phyloP scores from a whole-genome alignment of 2,113 vertebrate genomes.

The Eulemur macaco region DNA sequence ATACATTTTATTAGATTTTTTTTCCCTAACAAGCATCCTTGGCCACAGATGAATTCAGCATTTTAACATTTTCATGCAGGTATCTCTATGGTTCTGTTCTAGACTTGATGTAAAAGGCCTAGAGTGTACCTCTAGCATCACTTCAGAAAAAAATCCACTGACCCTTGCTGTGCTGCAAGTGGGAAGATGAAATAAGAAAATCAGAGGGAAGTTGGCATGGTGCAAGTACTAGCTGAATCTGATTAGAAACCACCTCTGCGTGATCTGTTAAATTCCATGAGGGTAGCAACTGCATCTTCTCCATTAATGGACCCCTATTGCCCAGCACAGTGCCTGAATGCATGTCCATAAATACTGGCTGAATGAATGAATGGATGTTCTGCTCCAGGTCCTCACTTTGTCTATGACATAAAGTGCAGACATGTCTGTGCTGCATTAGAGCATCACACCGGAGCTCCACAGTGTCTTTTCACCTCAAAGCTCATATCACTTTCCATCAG shows the following conservation, averaged over 20 bases:
- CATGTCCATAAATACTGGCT: neutral
- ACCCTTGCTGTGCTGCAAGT: neutral
- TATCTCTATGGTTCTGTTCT: neutral
- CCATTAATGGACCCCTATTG: neutral
- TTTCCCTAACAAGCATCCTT: neutral
- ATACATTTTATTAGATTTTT: neutral
- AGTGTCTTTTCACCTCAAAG: neutral
- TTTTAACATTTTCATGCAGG: neutral
- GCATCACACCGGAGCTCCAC: neutral
- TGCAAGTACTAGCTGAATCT: neutral
- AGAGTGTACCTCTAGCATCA: neutral
- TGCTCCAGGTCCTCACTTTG: neutral
- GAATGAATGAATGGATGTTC: neutral
- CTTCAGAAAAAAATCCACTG: neutral
- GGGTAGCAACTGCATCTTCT: neutral
- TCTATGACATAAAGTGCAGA: neutral
- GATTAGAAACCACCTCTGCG: neutral
- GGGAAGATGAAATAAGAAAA: neutral
- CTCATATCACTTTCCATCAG: neutral
- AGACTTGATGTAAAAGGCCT: neutral
- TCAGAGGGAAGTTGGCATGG: neutral
- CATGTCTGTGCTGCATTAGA: neutral
- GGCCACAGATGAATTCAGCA: neutral
- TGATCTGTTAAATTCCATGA: neutral
- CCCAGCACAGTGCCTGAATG: neutral